These are phyloP conservation scores for Alcedo quadribrachys DNA, from an alignment of 2,797 vertebrate genomes.

Conservation along the genomic window DNA sequence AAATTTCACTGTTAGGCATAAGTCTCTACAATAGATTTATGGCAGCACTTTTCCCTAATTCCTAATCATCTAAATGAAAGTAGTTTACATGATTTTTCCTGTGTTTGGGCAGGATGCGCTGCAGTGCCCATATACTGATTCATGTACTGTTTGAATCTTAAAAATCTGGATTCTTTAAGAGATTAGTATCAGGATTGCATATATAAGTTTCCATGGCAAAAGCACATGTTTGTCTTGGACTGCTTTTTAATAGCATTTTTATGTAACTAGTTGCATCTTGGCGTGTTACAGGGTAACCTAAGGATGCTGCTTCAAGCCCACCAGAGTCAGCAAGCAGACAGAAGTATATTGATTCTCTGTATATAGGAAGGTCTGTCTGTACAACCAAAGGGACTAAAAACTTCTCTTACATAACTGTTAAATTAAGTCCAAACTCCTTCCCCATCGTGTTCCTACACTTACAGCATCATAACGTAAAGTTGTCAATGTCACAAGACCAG, in stretches of 20 bases:
- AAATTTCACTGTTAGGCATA: neutral
- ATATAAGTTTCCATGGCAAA: neutral
- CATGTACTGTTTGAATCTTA: neutral
- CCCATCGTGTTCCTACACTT: neutral
- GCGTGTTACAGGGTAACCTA: neutral
- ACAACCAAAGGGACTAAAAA: neutral
- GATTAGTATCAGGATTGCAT: neutral
- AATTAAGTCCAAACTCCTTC: neutral
- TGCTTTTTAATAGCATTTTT: conserved; percentile 5
- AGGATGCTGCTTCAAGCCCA: neutral
- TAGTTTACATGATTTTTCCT: neutral
- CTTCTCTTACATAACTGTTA: neutral
- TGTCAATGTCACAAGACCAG: neutral
- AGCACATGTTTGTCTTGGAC: neutral
- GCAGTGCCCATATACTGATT: neutral
- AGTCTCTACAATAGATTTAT: neutral
- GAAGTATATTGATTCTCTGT: neutral
- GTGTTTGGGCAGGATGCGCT: neutral
- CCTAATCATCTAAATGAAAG: neutral
- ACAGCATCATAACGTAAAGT: neutral
- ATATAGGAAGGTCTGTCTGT: neutral
- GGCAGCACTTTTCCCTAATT: neutral
- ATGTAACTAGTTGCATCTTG: conserved; percentile 12
- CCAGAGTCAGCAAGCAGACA: neutral
- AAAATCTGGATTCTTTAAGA: neutral